Evolutionary conservation across 1,140 invertebrate genomes (phyloP).

Genomic region (Zelostemma sp.): DNA sequence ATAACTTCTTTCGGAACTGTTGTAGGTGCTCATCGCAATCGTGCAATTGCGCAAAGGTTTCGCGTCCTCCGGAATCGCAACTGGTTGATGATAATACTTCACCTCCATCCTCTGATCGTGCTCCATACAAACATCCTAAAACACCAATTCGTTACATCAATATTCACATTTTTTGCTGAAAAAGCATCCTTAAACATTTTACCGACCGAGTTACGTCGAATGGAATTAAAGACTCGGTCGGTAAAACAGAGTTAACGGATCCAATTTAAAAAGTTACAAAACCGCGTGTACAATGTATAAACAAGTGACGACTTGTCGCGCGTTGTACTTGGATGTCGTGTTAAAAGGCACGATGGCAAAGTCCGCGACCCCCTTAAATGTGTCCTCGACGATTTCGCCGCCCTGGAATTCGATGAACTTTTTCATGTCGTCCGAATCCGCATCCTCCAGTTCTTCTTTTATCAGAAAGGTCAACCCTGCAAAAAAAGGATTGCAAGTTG

Average conservation of each 20-base stretch:
- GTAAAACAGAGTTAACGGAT: no score
- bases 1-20: conserved; percentile 78
- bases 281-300: conserved; percentile 74
- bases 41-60: conserved; percentile 79
- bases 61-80: conserved; percentile 65
- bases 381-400: conserved; percentile 63
- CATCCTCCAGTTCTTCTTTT: conserved; percentile 50
- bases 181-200: no score
- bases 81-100: conserved; percentile 76
- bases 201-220: no score
- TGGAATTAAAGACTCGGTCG: no score
- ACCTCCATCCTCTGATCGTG: conserved; percentile 71
- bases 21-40: conserved; percentile 83
- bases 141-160: conserved; percentile 12
- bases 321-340: conserved; percentile 58
- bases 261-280: no score
- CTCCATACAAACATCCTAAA: conserved; percentile 75
- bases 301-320: conserved; percentile 72
- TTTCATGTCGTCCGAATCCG: conserved; percentile 54
- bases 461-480: no score
- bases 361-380: conserved; percentile 70
- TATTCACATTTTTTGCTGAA: no score
- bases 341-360: conserved; percentile 72
- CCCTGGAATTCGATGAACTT: conserved; percentile 64
- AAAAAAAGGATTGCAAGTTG: no score